Evolutionary conservation across 2,113 vertebrate genomes (phyloP).

Genomic region (Phalacrocorax carbo): DNA sequence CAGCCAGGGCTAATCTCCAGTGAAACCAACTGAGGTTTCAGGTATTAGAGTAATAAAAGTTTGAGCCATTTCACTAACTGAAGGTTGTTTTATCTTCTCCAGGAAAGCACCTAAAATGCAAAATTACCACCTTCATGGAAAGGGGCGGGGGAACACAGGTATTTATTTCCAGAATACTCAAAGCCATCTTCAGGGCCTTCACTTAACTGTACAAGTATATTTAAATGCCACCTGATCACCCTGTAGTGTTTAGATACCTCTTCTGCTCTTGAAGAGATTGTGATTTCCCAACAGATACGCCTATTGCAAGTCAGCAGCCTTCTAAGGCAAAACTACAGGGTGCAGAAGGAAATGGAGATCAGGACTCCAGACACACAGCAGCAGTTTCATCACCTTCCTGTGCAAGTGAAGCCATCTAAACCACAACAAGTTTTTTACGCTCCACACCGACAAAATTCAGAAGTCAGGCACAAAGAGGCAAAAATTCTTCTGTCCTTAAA

Average conservation of each 20-base stretch:
- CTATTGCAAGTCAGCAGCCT: neutral
- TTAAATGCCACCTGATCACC: neutral
- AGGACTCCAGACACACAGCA: neutral
- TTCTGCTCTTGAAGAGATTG: neutral
- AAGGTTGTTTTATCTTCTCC: neutral
- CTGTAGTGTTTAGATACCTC: neutral
- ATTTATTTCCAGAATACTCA: neutral
- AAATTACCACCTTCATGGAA: neutral
- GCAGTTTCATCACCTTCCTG: neutral
- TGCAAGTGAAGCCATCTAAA: neutral
- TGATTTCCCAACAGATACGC: neutral
- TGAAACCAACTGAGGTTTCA: neutral
- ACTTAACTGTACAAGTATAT: accelerated
- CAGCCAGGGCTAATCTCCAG: neutral
- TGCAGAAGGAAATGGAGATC: neutral
- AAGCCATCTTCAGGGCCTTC: neutral
- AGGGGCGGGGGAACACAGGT: neutral
- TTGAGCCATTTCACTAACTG: neutral
- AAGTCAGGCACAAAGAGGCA: neutral
- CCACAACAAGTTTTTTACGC: neutral
- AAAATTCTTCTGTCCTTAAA: neutral
- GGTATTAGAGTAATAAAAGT: neutral
- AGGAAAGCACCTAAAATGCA: neutral
- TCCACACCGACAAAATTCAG: neutral
- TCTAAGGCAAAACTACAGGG: neutral